Evolutionary conservation across 2,113 vertebrate genomes (phyloP), one percentile per base, ranked within the genome.

Genomic region (Microtus montanus): DNA sequence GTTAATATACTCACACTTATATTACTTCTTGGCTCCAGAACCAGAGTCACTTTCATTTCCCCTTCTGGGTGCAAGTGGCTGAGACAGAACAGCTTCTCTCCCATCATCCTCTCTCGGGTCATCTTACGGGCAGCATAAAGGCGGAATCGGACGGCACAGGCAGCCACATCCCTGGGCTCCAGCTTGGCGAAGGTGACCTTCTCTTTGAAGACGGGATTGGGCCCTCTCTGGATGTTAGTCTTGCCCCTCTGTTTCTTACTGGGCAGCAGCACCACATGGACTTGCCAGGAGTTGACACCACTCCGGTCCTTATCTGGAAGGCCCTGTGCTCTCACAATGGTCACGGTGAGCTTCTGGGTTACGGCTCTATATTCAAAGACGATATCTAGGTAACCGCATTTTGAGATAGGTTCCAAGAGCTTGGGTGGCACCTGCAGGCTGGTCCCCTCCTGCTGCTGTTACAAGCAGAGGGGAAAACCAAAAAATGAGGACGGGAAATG

Each of bases 51-150:
- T 97, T 99, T 99, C 58, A 95, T 97, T 41, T 98, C 98, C 44
- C 92, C 98, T 44, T 98, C 98, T 8, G 97, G 98, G 91, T 95
- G 96, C 82, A 99, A 92, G 71, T 98, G 98, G 14, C 97, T 98
- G 68, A 99, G 98, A 83, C 98, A 95, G 97, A 99, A 98, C 3
- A 99, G 22, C 71, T 98, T 99, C 98, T 99, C 99, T 0, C 99
- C 99, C 99, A 99, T 99, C 99, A 99, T 99, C 89, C 98, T 98
- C 98, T 99, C 99, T 0, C 99, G 98, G 90, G 98, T 98, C 98
- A 99, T 97, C 97, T 98, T 98, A 14, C 98, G 99, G 82, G 99
- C 98, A 0, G 99, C 99, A 4, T 99, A 99, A 73, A 99, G 98
- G 44, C 99, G 98, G 98, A 99, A 99, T 19, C 99, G 98, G 35